A percentile compares a stretch with the other conserved stretches of the same genome.
These are phyloP conservation scores for Sander vitreus DNA, from an alignment of 2,113 vertebrate species.

Conservation along the genomic window DNA sequence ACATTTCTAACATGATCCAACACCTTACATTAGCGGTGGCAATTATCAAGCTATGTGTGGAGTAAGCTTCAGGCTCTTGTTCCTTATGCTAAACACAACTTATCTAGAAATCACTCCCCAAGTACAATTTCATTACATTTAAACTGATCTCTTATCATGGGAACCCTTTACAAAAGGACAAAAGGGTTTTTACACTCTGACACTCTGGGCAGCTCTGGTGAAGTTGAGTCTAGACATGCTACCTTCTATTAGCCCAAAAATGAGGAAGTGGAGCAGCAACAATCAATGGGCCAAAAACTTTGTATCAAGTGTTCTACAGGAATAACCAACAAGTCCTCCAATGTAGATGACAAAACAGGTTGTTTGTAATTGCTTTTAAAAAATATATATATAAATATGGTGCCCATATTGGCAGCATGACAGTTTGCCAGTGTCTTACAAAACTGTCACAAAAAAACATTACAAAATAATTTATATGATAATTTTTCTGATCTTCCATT, in stretches of 20 bases:
- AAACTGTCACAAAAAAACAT: too few relatives aligned
- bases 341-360: too few relatives aligned
- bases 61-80: constrained; percentile 7
- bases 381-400: too few relatives aligned
- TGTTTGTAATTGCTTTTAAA: too few relatives aligned
- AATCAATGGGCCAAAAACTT: not conserved
- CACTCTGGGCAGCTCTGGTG: not conserved
- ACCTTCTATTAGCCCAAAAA: constrained; percentile 16
- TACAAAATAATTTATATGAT: too few relatives aligned
- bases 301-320: too few relatives aligned
- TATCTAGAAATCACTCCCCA: constrained; percentile 22
- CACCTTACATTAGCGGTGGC: not conserved
- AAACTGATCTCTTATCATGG: constrained; percentile 21
- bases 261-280: constrained; percentile 30
- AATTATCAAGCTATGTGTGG: constrained; percentile 36
- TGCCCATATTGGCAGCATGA: too few relatives aligned
- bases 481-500: too few relatives aligned
- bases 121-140: constrained; percentile 15
- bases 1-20: constrained; percentile 17
- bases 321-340: too few relatives aligned
- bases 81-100: constrained; percentile 13
- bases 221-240: not conserved
- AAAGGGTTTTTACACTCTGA: constrained; percentile 3
- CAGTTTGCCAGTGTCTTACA: too few relatives aligned
- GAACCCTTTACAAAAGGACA: not conserved